Percentiles rank a stretch among this genome's conserved stretches.
These are phyloP conservation scores for Venturia canescens DNA, from an alignment of 1,140 invertebrate species.

Conservation along the genomic window DNA sequence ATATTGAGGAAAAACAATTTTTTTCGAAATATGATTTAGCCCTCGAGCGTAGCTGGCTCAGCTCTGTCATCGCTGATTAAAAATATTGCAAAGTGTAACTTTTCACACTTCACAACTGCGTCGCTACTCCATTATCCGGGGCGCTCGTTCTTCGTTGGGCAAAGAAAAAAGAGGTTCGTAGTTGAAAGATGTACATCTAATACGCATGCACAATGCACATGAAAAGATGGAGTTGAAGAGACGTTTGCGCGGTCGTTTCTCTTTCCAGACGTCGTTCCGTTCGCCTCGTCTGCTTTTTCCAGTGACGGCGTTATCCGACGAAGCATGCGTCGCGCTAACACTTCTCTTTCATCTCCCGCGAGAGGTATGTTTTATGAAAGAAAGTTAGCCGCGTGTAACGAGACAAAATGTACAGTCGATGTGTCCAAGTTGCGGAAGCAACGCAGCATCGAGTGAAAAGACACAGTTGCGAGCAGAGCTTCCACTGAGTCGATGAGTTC, in stretches of 20 bases:
- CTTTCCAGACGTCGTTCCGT: slow-evolving; percentile 33
- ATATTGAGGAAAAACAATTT: no score
- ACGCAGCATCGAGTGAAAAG: neutral
- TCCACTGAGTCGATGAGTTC: neutral
- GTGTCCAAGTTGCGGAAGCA: neutral
- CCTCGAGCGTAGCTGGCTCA: no score
- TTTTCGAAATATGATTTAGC: no score
- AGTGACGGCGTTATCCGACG: slow-evolving; percentile 35
- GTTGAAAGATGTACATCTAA: neutral
- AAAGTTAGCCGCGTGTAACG: neutral
- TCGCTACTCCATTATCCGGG: neutral
- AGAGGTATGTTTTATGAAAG: slow-evolving; percentile 21
- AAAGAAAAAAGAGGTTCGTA: neutral
- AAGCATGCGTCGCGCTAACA: slow-evolving; percentile 29
- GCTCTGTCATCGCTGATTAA: neutral
- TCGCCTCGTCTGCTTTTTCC: slow-evolving; percentile 37
- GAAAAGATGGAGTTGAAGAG: neutral
- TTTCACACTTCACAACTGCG: neutral
- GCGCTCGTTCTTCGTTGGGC: neutral
- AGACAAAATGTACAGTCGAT: neutral
- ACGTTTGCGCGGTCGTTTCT: neutral
- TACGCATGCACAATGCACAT: neutral
- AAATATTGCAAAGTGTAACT: neutral
- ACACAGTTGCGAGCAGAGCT: slow-evolving; percentile 11
- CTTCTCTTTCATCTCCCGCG: slow-evolving; percentile 32